Evolutionary conservation across 2,113 vertebrate genomes (phyloP), one percentile per base, ranked within the genome.

Genomic region (Anseranas semipalmata): DNA sequence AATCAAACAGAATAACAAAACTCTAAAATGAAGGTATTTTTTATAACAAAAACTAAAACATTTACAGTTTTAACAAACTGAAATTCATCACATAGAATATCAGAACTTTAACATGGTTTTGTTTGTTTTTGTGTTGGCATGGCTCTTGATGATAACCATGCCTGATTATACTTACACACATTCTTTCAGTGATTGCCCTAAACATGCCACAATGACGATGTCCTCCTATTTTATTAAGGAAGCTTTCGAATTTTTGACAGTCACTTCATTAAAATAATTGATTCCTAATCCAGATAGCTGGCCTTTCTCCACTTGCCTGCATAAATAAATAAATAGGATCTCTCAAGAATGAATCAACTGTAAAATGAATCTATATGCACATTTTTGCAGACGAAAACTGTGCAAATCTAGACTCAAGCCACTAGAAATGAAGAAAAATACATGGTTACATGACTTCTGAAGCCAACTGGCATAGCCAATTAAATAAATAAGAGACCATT

Each of bases 401-500:
- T 63, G 46, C 33, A 92, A 84, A 95, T 59, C 25, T 58, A 88
- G 27, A 77, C 52, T 91, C 7, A 27, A 15, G 56, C 11, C 93
- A 83, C 68, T 7, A 95, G 45, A 90, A 94, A 95, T 55, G 32
- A 83, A 83, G 50, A 76, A 87, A 79, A 90, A 87, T 89, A 41
- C 30, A 59, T 39, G 53, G 53, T 6, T 48, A 56, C 62, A 56
- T 63, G 75, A 89, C 62, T 95, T 68, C 33, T 76, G 33, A 45
- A 80, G 85, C 85, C 91, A 96, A 85, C 43, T 73, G 74, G 78
- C 76, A 92, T 5, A 78, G 87, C 27, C 62, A 91, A 52, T 85
- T 93, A 93, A 95, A 92, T 52, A 85, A 91, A 77, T 83, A 87
- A 87, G 67, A 92, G 63, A 43, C 21, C 48, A 89, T 60, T 93